Percentiles rank a stretch among this genome's conserved stretches.
Evolutionary conservation across 2,888 invertebrate genomes (phyloP).

Genomic region (Siphlonurus alternatus): DNA sequence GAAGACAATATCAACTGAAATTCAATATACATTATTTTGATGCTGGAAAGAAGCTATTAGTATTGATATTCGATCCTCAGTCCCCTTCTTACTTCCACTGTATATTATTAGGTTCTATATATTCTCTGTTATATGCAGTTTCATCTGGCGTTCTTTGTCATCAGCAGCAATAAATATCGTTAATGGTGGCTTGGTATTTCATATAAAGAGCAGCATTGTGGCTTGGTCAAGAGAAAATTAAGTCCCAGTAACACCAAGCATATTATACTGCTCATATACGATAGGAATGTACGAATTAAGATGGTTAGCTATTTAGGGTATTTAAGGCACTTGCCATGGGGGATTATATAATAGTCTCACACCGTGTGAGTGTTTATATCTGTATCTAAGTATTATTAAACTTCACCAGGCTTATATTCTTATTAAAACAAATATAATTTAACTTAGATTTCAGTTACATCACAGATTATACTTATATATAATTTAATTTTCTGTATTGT

Average conservation of each 20-base stretch:
- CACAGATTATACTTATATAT: too few relatives aligned
- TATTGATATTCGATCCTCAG: too few relatives aligned
- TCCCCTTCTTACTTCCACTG: too few relatives aligned
- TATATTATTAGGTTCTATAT: too few relatives aligned
- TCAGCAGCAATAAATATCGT: conserved; percentile 11
- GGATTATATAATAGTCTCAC: background rate
- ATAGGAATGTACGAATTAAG: conserved; percentile 11
- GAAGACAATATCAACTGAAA: too few relatives aligned
- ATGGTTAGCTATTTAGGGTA: conserved; percentile 11
- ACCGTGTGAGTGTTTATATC: background rate
- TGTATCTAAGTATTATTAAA: background rate
- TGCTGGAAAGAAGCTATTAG: too few relatives aligned
- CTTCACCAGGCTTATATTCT: background rate
- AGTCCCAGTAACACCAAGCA: background rate
- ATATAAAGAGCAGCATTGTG: conserved; percentile 5
- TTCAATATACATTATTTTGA: too few relatives aligned
- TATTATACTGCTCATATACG: too few relatives aligned
- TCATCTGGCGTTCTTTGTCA: conserved; percentile 1
- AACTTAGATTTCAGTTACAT: too few relatives aligned
- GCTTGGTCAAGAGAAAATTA: background rate
- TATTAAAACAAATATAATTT: too few relatives aligned
- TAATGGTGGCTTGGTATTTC: conserved; percentile 14
- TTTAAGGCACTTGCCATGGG: conserved; percentile 9
- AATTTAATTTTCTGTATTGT: too few relatives aligned
- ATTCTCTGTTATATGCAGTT: too few relatives aligned